Conservation (phyloP, 2,113 vertebrate species). For the Xerus inauris region DNA sequence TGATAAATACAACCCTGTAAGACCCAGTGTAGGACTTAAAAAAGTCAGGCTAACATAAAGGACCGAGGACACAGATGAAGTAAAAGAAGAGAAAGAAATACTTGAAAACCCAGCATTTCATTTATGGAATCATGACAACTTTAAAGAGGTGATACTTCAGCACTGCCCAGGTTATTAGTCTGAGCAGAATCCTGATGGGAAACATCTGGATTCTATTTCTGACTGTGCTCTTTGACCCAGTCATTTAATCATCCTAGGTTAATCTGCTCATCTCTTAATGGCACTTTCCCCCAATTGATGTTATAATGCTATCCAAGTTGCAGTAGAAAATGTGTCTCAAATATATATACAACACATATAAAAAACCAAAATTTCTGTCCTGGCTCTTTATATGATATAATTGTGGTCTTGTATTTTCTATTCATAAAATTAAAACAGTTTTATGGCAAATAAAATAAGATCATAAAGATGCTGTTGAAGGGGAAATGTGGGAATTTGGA, state of each 20-base stretch:
- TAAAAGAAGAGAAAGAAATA: background rate
- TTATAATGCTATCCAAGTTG: background rate
- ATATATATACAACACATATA: background rate
- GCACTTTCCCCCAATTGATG: background rate
- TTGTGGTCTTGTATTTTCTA: conserved; percentile 41
- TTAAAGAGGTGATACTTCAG: background rate
- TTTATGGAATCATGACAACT: background rate
- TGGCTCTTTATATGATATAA: background rate
- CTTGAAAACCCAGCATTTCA: background rate
- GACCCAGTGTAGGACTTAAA: background rate
- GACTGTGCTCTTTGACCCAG: conserved; percentile 40
- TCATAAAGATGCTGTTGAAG: conserved; percentile 41
- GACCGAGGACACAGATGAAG: background rate
- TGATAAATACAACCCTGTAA: background rate
- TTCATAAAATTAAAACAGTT: conserved; percentile 74
- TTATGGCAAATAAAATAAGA: conserved; percentile 69
- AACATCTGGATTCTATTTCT: conserved; percentile 33
- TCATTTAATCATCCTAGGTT: conserved; percentile 37
- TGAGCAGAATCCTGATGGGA: conserved; percentile 42
- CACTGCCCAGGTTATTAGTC: background rate
- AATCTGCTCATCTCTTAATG: background rate
- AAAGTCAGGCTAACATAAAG: background rate
- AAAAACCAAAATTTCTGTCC: background rate
- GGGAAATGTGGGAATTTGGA: background rate
- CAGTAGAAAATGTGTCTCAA: background rate